Conservation (phyloP, 2,113 vertebrate species). For the Pteronura brasiliensis region DNA sequence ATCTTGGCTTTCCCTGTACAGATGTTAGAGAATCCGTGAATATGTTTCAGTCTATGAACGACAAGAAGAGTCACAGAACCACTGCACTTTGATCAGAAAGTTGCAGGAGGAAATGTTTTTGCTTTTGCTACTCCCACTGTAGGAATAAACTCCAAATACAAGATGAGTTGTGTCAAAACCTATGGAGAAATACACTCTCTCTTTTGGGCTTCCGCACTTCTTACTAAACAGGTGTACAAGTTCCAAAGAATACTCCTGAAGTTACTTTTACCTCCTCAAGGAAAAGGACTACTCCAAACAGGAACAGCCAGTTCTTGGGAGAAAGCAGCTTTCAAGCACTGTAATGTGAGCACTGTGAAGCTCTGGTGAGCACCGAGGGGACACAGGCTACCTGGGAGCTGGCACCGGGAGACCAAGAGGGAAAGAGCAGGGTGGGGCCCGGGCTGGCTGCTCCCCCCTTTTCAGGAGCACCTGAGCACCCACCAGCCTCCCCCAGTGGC, state of each 20-base stretch:
- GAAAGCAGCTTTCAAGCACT: not conserved
- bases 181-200: not conserved
- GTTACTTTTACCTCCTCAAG: not conserved
- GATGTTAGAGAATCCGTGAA: not conserved
- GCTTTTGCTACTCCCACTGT: not conserved
- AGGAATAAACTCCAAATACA: not conserved
- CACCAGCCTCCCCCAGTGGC: not conserved
- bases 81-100: not conserved
- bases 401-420: not conserved
- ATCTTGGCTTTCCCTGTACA: not conserved
- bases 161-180: not conserved
- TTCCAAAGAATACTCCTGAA: not conserved
- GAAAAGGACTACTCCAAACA: slow-evolving; percentile 41
- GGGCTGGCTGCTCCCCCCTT: not conserved
- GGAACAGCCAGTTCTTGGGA: not conserved
- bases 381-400: not conserved
- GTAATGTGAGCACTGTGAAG: not conserved
- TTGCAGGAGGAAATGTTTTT: not conserved
- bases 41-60: not conserved
- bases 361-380: not conserved
- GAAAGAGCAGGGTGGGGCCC: not conserved
- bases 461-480: not conserved
- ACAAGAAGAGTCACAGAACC: not conserved
- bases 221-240: not conserved
- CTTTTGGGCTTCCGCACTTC: not conserved